Evolutionary conservation across 2,113 vertebrate species (phyloP).

Genomic region (Motacilla alba): DNA sequence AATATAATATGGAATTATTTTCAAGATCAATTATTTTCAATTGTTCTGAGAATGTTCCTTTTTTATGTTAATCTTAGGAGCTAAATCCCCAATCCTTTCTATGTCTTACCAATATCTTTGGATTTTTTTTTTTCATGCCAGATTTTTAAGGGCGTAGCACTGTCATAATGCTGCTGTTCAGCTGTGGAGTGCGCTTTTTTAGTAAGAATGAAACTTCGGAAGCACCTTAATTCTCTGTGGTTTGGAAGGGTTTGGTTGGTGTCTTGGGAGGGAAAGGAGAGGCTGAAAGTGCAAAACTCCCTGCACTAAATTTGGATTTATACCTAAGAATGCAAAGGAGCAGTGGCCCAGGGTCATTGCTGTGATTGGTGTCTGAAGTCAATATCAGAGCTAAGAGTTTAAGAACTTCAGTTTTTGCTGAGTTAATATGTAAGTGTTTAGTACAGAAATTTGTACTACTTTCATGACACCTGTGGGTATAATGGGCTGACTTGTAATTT

Average conservation of each 20-base stretch:
- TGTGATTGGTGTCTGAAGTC: not conserved
- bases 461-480: not conserved
- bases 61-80: not conserved
- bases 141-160: not conserved
- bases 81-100: not conserved
- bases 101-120: not conserved
- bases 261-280: not conserved
- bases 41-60: not conserved
- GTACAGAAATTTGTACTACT: not conserved
- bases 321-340: not conserved
- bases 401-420: slow-evolving; percentile 14
- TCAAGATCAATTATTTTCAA: not conserved
- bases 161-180: not conserved
- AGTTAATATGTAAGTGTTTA: not conserved
- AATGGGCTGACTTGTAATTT: not conserved
- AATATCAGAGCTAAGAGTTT: slow-evolving; percentile 5
- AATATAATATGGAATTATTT: not conserved
- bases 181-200: not conserved
- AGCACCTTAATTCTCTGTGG: not conserved
- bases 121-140: not conserved
- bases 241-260: not conserved
- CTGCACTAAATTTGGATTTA: not conserved
- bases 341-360: not conserved
- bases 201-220: not conserved
- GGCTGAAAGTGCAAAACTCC: not conserved